Conservation (phyloP, 2,888 invertebrate genomes). For the Archips xylosteana region DNA sequence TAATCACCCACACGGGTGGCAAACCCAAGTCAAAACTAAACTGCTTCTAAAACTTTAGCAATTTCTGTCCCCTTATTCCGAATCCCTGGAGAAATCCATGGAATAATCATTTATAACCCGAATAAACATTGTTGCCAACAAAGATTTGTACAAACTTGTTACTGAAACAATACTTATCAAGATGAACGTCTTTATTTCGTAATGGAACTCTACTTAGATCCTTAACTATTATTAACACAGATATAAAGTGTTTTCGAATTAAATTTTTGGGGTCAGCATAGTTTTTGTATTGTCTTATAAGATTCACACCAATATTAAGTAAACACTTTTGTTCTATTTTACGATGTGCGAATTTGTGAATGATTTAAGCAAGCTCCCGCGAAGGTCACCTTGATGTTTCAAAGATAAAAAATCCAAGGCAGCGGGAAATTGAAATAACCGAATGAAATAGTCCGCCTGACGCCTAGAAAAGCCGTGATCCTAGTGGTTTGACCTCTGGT, state of each 20-base stretch:
- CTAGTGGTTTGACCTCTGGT: no score
- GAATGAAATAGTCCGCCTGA: no score
- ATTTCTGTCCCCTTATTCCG: background rate
- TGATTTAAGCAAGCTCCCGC: background rate
- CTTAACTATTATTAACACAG: slow-evolving; percentile 6
- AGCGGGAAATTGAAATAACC: background rate
- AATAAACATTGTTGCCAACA: background rate
- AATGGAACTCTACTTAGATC: background rate
- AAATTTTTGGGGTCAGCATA: background rate
- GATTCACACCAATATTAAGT: slow-evolving; percentile 1
- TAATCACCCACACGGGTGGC: no score
- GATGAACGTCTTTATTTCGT: background rate
- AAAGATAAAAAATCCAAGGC: background rate
- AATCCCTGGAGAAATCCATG: background rate
- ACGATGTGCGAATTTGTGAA: slow-evolving; percentile 8
- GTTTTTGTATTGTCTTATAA: background rate
- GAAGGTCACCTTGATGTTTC: background rate
- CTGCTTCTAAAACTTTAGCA: background rate
- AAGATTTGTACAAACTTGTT: background rate
- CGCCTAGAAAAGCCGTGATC: no score
- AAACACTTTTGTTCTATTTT: slow-evolving; percentile 2
- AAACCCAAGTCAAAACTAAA: background rate
- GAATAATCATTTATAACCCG: background rate
- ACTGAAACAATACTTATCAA: slow-evolving; percentile 3
- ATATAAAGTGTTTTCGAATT: background rate